Evolutionary conservation across 2,797 vertebrate genomes (phyloP).

Genomic region (Clarias pachynema): DNA sequence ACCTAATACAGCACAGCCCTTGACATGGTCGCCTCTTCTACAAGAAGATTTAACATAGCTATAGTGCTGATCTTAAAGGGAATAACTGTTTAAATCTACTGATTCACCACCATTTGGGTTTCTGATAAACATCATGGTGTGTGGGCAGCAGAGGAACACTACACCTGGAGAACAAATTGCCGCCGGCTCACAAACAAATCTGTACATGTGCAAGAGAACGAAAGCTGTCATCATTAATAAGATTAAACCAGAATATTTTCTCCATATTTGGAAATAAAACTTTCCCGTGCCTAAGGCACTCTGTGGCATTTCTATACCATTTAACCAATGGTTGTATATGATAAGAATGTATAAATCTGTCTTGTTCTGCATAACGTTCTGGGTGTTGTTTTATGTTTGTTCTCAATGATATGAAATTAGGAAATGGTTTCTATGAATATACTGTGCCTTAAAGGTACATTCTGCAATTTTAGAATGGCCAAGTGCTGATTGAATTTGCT

Average conservation of each 20-base stretch:
- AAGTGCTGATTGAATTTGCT: neutral
- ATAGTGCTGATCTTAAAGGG: neutral
- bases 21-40: neutral
- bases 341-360: neutral
- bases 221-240: slow-evolving; percentile 31
- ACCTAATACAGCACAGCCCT: neutral
- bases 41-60: neutral
- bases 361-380: neutral
- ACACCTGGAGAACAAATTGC: slow-evolving; percentile 34
- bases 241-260: slow-evolving; percentile 19
- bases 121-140: slow-evolving; percentile 17
- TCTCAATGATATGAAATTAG: neutral
- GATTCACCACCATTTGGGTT: slow-evolving; percentile 10
- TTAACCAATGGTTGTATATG: slow-evolving; percentile 21
- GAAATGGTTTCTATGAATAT: slow-evolving; percentile 20
- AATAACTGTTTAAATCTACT: slow-evolving; percentile 14
- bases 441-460: slow-evolving; percentile 19
- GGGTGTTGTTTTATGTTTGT: slow-evolving; percentile 12
- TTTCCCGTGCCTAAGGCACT: slow-evolving; percentile 2
- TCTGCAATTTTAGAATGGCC: slow-evolving; percentile 10
- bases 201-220: slow-evolving; percentile 19
- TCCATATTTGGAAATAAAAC: slow-evolving; percentile 4
- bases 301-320: slow-evolving; percentile 5
- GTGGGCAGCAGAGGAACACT: slow-evolving; percentile 24
- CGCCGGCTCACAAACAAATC: slow-evolving; percentile 14